These are phyloP conservation scores for Drosophila tropicalis DNA, from an alignment of 1,140 invertebrate species.

Conservation along the genomic window DNA sequence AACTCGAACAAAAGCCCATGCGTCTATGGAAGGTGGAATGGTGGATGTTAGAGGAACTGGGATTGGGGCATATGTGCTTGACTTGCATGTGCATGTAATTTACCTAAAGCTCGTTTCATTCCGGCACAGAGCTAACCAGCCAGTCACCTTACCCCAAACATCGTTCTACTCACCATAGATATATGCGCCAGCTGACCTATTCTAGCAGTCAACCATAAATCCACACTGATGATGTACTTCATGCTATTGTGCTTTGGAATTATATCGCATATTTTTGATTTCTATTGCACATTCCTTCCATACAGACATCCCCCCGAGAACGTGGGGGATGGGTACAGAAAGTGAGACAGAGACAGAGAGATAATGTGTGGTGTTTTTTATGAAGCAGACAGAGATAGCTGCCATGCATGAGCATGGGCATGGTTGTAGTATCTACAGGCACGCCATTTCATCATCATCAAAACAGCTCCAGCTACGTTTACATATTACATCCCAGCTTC, in stretches of 20 bases:
- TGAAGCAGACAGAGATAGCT: not conserved
- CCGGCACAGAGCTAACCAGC: no score
- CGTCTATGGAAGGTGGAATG: slow-evolving; percentile 25
- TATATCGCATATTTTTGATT: slow-evolving; percentile 82
- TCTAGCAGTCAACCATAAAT: slow-evolving; percentile 81
- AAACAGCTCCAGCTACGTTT: slow-evolving; percentile 47
- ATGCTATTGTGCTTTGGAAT: slow-evolving; percentile 81
- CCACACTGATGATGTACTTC: slow-evolving; percentile 81
- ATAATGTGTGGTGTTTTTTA: not conserved
- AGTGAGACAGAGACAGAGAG: not conserved
- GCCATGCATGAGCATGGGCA: slow-evolving; percentile 37
- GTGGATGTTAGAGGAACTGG: slow-evolving; percentile 27
- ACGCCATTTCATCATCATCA: slow-evolving; percentile 81
- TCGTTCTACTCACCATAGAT: slow-evolving; percentile 18
- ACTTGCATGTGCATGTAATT: slow-evolving; percentile 64
- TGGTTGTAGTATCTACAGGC: slow-evolving; percentile 52
- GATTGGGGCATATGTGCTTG: slow-evolving; percentile 2
- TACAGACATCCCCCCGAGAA: slow-evolving; percentile 24
- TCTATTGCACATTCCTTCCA: slow-evolving; percentile 78
- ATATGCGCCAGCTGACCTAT: slow-evolving; percentile 80
- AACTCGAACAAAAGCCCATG: slow-evolving; percentile 31
- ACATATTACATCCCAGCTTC: slow-evolving; percentile 22
- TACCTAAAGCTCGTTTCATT: slow-evolving; percentile 66
- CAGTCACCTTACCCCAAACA: no score
- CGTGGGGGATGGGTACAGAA: not conserved